Percentiles rank a stretch among this genome's conserved stretches.
Evolutionary conservation across 1,140 invertebrate species (phyloP).

Genomic region (Drosophila paulistorum): DNA sequence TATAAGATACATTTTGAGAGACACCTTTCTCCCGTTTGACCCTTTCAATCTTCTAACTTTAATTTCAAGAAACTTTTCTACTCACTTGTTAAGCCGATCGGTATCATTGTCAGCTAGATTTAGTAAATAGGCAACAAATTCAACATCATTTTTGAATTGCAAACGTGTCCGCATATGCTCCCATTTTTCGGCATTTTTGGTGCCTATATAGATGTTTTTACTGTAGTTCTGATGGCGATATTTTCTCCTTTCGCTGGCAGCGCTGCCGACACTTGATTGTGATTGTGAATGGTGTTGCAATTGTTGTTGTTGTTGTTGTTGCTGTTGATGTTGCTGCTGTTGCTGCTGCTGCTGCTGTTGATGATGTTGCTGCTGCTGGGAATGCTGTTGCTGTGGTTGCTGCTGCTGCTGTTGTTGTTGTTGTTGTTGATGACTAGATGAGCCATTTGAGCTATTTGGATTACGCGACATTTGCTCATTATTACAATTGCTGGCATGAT

Average conservation of each 20-base stretch:
- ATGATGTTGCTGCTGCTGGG: slow-evolving; percentile 15
- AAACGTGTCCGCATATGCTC: slow-evolving; percentile 80
- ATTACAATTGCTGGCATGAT: slow-evolving; percentile 40
- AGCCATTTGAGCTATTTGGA: slow-evolving; percentile 21
- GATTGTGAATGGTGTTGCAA: slow-evolving; percentile 25
- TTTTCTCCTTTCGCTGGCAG: slow-evolving; percentile 71
- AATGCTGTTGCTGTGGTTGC: slow-evolving; percentile 28
- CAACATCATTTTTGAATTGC: slow-evolving; percentile 83
- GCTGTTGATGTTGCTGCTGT: slow-evolving; percentile 38
- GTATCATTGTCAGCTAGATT: slow-evolving; percentile 83
- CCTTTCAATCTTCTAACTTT: no score
- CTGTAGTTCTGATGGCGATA: slow-evolving; percentile 82
- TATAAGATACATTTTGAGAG: no score
- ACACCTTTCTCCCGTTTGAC: no score
- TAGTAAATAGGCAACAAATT: slow-evolving; percentile 83
- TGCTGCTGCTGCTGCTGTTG: slow-evolving; percentile 31
- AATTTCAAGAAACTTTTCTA: slow-evolving; percentile 21
- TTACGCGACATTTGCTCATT: slow-evolving; percentile 17
- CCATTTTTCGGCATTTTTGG: slow-evolving; percentile 84
- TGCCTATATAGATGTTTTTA: slow-evolving; percentile 83
- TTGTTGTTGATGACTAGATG: slow-evolving; percentile 29
- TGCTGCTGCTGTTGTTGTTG: slow-evolving; percentile 34
- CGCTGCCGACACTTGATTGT: slow-evolving; percentile 44
- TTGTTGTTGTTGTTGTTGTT: slow-evolving; percentile 30
- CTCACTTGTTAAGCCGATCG: slow-evolving; percentile 82